Percentiles rank a stretch among this genome's conserved stretches.
Conservation (phyloP, 2,113 vertebrate genomes). For the Strigops habroptila region DNA sequence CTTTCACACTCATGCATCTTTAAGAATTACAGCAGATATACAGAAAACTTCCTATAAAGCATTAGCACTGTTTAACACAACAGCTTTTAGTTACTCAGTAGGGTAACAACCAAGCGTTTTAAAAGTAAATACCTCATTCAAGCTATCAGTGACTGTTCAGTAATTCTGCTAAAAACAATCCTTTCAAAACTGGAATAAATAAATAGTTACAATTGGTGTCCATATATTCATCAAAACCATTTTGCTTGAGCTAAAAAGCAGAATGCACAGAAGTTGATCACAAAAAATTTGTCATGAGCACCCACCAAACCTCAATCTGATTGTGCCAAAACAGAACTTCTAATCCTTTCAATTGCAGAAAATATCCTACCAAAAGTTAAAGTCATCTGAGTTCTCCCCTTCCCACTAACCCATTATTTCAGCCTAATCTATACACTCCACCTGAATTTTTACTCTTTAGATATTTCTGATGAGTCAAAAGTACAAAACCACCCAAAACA, state of each 20-base stretch:
- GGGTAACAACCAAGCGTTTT: rapidly evolving
- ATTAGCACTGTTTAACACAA: not conserved
- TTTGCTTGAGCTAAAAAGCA: not conserved
- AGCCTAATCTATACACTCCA: not conserved
- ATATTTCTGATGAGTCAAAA: not conserved
- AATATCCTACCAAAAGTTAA: not conserved
- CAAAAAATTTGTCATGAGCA: not conserved
- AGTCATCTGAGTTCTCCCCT: rapidly evolving
- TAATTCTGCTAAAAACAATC: not conserved
- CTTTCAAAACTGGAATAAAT: not conserved
- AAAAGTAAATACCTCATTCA: not conserved
- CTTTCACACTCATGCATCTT: not conserved
- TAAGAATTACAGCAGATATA: not conserved
- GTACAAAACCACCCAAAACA: not conserved
- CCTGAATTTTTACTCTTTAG: not conserved
- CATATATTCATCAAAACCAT: not conserved
- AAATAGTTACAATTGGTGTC: not conserved
- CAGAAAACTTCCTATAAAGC: not conserved
- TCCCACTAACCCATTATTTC: not conserved
- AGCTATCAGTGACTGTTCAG: not conserved
- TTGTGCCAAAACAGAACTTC: not conserved
- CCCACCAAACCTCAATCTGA: not conserved
- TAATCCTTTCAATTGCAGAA: not conserved
- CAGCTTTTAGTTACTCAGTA: not conserved
- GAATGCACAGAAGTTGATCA: rapidly evolving